Conservation (phyloP, 2,888 invertebrate genomes). For the Hecatera dysodea region DNA sequence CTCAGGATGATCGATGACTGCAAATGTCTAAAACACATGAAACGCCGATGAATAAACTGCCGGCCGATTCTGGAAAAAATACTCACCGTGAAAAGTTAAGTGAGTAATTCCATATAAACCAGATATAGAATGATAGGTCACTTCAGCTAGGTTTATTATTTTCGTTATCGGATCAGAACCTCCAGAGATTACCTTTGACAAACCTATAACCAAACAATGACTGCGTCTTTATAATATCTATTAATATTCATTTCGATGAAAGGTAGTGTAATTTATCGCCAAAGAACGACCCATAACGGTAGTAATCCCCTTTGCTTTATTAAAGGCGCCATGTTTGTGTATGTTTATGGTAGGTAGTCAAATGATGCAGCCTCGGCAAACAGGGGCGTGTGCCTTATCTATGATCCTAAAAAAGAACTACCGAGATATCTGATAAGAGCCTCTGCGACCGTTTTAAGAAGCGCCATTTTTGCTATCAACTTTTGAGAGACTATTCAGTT, state of each 20-base stretch:
- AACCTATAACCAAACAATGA: neutral
- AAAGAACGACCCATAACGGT: no score
- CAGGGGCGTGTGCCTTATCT: conserved; percentile 36
- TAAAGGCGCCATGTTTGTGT: neutral
- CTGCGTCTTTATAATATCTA: no score
- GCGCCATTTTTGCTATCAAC: conserved; percentile 14
- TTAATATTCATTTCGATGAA: neutral
- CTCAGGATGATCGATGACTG: neutral
- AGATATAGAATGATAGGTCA: no score
- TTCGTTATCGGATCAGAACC: neutral
- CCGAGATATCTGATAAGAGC: conserved; percentile 35
- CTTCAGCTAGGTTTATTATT: no score
- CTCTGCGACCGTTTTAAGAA: neutral
- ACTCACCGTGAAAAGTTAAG: no score
- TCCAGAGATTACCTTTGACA: neutral
- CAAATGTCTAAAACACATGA: neutral
- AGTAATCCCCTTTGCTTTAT: neutral
- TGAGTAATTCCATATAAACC: no score
- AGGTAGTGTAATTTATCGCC: neutral
- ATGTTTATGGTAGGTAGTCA: conserved; percentile 21
- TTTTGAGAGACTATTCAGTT: conserved; percentile 2
- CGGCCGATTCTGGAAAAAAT: no score
- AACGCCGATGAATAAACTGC: neutral
- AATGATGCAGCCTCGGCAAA: conserved; percentile 24
- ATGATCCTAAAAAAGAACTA: conserved; percentile 29